Base-by-base conservation (phyloP, 2,797 vertebrate species). In the Macropodus opercularis region DNA sequence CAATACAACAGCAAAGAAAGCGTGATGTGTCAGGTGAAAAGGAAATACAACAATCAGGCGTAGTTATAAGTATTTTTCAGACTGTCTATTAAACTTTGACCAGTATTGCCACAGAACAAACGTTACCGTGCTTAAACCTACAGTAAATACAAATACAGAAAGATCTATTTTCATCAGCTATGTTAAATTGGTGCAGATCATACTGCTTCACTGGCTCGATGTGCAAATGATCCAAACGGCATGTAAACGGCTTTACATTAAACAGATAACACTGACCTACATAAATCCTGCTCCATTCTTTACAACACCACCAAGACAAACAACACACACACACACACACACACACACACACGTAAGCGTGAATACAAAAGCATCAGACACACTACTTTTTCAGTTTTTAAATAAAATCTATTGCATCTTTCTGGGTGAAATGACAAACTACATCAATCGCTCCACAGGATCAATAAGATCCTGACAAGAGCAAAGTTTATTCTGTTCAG, bases 201-300 rank as follows among this genome's bases (percentile, higher is more conserved):
- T 34, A 59, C 41, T 61, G 66, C 63, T 60, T 63, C 57, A 60
- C 55, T 55, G 57, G 38, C 50, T 75, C 47, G 34, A 19, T 26
- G 55, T 42, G 23, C 57, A 43, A 85, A 70, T 71, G 56, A 85
- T 85, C 85, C 60, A 82, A 89, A 85, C 76, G 10, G 27, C 36
- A 80, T 77, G 69, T 48, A 79, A 85, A 83, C 69, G 36, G 21
- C 42, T 47, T n/a, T 62, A 50, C 64, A 52, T 65, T 44, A 63
- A 62, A 72, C 43, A 70, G 70, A 59, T 40, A 48, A 29, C 31
- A 39, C 22, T 50, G 54, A 69, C 49, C n/a, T n/a, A 6, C 38
- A 72, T 40, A 50, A 63, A 72, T 54, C 63, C 47, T 52, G n/a
- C 8, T 49, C 23, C 19, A 27, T 56, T 38, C 40, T 55, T 39